Base-by-base conservation (phyloP, 2,888 invertebrate species). In the Epinotia bilunana region DNA sequence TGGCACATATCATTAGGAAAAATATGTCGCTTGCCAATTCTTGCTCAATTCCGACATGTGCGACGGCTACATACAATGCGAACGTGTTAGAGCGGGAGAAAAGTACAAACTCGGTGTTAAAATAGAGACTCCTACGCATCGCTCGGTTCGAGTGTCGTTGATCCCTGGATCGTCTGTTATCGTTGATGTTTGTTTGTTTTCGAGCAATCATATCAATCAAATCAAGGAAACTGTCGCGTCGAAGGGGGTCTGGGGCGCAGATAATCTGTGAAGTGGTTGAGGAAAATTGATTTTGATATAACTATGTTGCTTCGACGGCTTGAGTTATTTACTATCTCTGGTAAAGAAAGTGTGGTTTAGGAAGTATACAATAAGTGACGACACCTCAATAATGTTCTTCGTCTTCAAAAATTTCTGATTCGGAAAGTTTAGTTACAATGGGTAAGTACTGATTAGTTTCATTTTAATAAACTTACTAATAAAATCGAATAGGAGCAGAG, bases 121-220 rank as follows among this genome's bases (percentile, higher is more conserved):
- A 94, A 94, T 93, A 93, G 92, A 89, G 76, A 90, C 91, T 89
- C 93, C 93, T 88, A 93, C 92, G 92, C 93, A 90, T 83, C 83
- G 79, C 81, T 78, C 80, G 83, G 81, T 80, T 80, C 79, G 83
- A 82, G 87, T 88, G 93, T 93, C 93, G 91, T 92, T 93, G 93
- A 91, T 93, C 93, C 86, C 92, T 88, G 79, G 83, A 89, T 86
- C 82, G 84, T 83, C 79, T 82, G 83, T 81, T 85, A 84, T 83
- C 84, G 83, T 81, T 82, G 80, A 80, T 83, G 79, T 81, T 82
- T 83, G 84, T 86, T 86, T 85, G 86, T 88, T 88, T 89, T 89
- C 83, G 81, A 87, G 84, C 82, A 86, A 81, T 84, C 82, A 81
- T 80, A 80, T 75, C 75, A 67, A 72, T 75, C 65, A 72, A 72